phyloP scores from a whole-genome alignment of 2,113 vertebrate genomes.

The Genyomyrus donnyi region DNA sequence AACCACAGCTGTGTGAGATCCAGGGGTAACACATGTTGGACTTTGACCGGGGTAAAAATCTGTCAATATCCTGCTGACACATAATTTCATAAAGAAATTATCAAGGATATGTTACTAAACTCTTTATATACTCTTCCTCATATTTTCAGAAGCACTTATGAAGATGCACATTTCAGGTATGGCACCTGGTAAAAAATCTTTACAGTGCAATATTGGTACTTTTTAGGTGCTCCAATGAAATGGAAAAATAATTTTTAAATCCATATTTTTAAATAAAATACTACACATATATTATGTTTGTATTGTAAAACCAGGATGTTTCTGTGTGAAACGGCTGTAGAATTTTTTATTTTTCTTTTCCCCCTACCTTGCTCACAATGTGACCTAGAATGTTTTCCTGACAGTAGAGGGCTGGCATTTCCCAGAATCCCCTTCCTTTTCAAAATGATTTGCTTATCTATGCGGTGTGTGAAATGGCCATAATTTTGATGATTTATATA shows the following conservation, averaged over 20 bases:
- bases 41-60: not conserved
- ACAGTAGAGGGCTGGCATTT: not conserved
- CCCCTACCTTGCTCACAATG: not conserved
- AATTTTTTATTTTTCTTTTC: not conserved
- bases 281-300: not conserved
- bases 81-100: not conserved
- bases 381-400: not conserved
- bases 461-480: not conserved
- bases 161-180: not conserved
- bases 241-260: not conserved
- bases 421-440: not conserved
- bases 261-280: not conserved
- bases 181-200: not conserved
- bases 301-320: not conserved
- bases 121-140: not conserved
- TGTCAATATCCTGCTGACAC: not conserved
- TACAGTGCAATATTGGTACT: not conserved
- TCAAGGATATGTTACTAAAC: not conserved
- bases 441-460: not conserved
- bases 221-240: not conserved
- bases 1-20: not conserved
- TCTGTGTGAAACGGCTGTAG: not conserved
- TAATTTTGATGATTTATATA: not conserved
- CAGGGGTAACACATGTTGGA: not conserved
- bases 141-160: not conserved